Base-by-base conservation (phyloP, 2,888 invertebrate genomes). In the Subacronicta megacephala region DNA sequence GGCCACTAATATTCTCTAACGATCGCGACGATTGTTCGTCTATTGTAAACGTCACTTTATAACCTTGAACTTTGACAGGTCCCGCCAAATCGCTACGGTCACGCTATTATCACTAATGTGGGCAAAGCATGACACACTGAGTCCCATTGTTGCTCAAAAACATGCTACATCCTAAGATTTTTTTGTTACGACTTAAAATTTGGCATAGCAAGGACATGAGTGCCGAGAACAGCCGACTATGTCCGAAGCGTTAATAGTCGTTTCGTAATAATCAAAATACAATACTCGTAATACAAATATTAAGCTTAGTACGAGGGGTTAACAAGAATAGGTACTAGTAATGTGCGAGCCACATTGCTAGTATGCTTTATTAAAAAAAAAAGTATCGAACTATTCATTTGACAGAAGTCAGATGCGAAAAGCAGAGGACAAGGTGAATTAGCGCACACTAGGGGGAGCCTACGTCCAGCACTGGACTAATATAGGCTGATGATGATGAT, bases 31-130 rank as follows among this genome's bases (percentile, higher is more conserved):
- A 38, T 56, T 62, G 50, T 45, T 50, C 50, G 41, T 51, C 67
- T 60, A 80, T 72, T 86, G 82, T 83, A 69, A 55, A 73, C 59
- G 73, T 52, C 57, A 60, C 58, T 77, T 75, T 79, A 69, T 54
- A 75, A 55, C 89, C 90, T 89, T 92, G 92, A 92, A 90, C 90
- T 92, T 84, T 90, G 87, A 82, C 84, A 82, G 67, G 70, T 45
- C 66, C 69, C 68, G 79, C 83, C 83, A 85, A 90, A 89, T 87
- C 76, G 82, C 66, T 72, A 78, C 73, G 81, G 87, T 86, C 87
- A 88, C 88, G 87, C 81, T 69, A 87, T 84, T 81, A 82, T 53
- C 63, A 65, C 81, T 90, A 88, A 89, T 88, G 83, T 85, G 81
- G 80, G 68, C 78, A 78, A 80, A 82, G 77, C 85, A 79, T 87